A percentile compares a stretch with the other conserved stretches of the same genome.
Evolutionary conservation across 2,888 invertebrate species (phyloP).

Genomic region (Stegophylla sp.): DNA sequence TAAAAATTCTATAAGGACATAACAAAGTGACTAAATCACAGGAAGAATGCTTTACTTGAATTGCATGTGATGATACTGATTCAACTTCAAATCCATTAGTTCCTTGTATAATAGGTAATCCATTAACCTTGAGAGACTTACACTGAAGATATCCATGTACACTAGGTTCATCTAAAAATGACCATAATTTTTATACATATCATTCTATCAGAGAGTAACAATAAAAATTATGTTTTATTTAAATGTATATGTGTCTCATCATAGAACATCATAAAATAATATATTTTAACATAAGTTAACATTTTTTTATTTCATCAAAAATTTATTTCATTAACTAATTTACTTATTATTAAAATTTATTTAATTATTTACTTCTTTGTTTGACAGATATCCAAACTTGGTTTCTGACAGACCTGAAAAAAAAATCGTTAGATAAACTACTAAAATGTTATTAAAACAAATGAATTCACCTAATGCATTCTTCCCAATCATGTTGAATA

Average conservation of each 20-base stretch:
- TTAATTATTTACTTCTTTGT: constrained; percentile 30
- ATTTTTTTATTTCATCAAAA: too few species aligned
- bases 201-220: neutral
- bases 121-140: constrained; percentile 44
- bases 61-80: constrained; percentile 59
- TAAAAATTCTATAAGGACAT: constrained; percentile 63
- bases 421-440: neutral
- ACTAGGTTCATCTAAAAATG: constrained; percentile 21
- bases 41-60: constrained; percentile 62
- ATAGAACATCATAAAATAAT: neutral
- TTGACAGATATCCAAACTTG: constrained; percentile 51
- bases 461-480: constrained; percentile 40
- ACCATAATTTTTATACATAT: neutral
- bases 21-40: constrained; percentile 62
- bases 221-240: neutral
- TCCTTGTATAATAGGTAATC: constrained; percentile 60
- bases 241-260: neutral
- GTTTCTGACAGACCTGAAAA: constrained; percentile 29
- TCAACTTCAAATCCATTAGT: constrained; percentile 62
- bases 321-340: too few species aligned
- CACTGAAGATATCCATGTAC: constrained; percentile 48
- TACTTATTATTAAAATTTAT: neutral
- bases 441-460: neutral
- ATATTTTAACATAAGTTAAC: neutral
- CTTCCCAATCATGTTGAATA: constrained; percentile 56